phyloP scores from a whole-genome alignment of 2,797 vertebrate species.

The Melanotaenia boesemani region DNA sequence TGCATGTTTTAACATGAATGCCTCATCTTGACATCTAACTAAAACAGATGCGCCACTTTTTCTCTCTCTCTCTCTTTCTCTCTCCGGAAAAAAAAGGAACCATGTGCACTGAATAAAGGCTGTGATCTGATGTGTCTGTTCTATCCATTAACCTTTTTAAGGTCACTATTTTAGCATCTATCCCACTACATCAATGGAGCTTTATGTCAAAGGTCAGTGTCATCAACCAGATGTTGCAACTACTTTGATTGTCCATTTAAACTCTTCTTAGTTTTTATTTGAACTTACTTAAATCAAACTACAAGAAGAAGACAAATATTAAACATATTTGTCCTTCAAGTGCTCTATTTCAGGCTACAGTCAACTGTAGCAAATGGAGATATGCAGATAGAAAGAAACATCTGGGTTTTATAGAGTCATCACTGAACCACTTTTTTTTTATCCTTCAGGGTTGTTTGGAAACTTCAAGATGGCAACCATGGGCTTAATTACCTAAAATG shows the following conservation, averaged over 20 bases:
- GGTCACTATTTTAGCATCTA: slow-evolving; percentile 34
- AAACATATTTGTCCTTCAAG: not conserved
- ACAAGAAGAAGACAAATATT: not conserved
- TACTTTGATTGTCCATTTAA: slow-evolving; percentile 4
- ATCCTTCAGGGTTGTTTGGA: slow-evolving; percentile 41
- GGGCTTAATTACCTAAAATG: slow-evolving; percentile 39
- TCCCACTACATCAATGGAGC: slow-evolving; percentile 21
- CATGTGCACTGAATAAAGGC: not conserved
- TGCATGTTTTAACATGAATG: slow-evolving; percentile 61
- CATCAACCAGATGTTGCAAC: slow-evolving; percentile 15
- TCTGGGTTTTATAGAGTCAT: slow-evolving; percentile 47
- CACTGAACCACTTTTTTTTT: slow-evolving; percentile 1
- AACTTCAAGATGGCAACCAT: slow-evolving; percentile 20
- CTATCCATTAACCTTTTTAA: slow-evolving; percentile 37
- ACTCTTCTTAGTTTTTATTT: not conserved
- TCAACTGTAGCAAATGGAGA: slow-evolving; percentile 12
- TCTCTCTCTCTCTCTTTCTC: not conserved
- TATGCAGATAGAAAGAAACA: slow-evolving; percentile 13
- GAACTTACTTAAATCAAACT: not conserved
- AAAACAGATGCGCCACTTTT: slow-evolving; percentile 49
- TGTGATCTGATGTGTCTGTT: slow-evolving; percentile 25
- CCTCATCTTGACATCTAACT: slow-evolving; percentile 32
- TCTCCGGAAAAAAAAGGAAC: slow-evolving; percentile 15
- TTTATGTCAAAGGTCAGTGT: slow-evolving; percentile 48
- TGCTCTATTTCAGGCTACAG: not conserved